Evolutionary conservation across 2,888 invertebrate species (phyloP).

Genomic region (Caenorhabditis sp.): DNA sequence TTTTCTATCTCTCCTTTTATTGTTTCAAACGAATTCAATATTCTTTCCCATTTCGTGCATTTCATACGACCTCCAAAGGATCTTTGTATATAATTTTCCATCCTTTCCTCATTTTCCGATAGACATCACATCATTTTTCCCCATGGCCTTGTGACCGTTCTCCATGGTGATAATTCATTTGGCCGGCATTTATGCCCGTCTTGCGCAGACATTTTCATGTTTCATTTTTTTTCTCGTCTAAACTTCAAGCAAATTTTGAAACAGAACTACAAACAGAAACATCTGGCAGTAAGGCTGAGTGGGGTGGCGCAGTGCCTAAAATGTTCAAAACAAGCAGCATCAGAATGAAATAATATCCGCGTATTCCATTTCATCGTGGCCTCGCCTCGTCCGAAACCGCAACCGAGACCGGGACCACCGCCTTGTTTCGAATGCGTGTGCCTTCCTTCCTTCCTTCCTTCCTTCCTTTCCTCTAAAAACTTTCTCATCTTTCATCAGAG

Average conservation of each 20-base stretch:
- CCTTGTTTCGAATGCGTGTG: conserved; percentile 58
- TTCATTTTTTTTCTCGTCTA: neutral
- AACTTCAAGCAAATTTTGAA: too few relatives aligned
- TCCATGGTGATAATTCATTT: conserved; percentile 41
- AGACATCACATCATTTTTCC: conserved; percentile 37
- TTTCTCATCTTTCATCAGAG: conserved; percentile 60
- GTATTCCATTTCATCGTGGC: conserved; percentile 60
- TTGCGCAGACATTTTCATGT: conserved; percentile 18
- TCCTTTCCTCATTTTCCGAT: neutral
- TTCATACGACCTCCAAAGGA: conserved; percentile 5
- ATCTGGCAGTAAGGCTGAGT: neutral
- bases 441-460: conserved; percentile 10
- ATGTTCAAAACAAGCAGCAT: conserved; percentile 56
- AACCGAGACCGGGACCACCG: conserved; percentile 9
- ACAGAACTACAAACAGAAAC: conserved; percentile 1
- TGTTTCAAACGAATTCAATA: conserved; percentile 29
- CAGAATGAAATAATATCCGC: conserved; percentile 56
- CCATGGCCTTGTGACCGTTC: conserved; percentile 17
- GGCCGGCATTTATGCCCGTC: conserved; percentile 1
- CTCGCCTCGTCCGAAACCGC: too few relatives aligned
- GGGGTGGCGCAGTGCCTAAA: conserved; percentile 3
- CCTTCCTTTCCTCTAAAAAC: conserved; percentile 35
- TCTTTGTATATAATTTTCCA: neutral
- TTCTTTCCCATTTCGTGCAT: conserved; percentile 10
- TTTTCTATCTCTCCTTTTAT: conserved; percentile 30